These are phyloP conservation scores for Hemibagrus guttatus DNA, from an alignment of 2,797 vertebrate genomes.

Conservation along the genomic window DNA sequence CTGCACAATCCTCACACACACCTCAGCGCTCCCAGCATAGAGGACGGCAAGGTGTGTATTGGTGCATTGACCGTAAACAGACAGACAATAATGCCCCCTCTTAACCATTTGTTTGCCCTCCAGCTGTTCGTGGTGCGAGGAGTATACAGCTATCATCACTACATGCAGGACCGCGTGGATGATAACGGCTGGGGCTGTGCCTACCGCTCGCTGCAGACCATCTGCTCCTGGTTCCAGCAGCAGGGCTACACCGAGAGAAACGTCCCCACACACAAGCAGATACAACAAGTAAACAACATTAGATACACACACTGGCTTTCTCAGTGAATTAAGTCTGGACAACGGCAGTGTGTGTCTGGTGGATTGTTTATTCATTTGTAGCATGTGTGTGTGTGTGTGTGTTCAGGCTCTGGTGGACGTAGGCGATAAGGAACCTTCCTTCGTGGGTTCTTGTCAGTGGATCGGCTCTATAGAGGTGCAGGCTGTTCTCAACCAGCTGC, in stretches of 20 bases:
- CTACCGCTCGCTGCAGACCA: slow-evolving; percentile 93
- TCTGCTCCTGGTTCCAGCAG: slow-evolving; percentile 96
- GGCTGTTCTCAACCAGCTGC: slow-evolving; percentile 85
- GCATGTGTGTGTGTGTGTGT: slow-evolving; percentile 15
- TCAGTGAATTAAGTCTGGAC: not conserved
- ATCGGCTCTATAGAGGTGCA: slow-evolving; percentile 96
- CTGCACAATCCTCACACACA: slow-evolving; percentile 86
- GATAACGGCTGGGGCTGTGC: slow-evolving; percentile 98
- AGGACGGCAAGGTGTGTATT: slow-evolving; percentile 79
- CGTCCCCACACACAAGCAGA: slow-evolving; percentile 89
- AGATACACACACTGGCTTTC: slow-evolving; percentile 70
- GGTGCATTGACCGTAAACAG: not conserved
- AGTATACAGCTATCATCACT: slow-evolving; percentile 91
- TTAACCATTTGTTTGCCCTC: not conserved
- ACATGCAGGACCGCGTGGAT: slow-evolving; percentile 90
- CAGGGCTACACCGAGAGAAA: slow-evolving; percentile 83
- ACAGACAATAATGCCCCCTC: not conserved
- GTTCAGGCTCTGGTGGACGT: slow-evolving; percentile 87
- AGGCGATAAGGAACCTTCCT: slow-evolving; percentile 86
- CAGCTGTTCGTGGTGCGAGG: slow-evolving; percentile 86
- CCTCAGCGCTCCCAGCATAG: slow-evolving; percentile 80
- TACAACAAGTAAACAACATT: slow-evolving; percentile 87
- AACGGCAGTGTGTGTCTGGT: not conserved
- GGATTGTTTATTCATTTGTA: not conserved
- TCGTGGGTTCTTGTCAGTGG: slow-evolving; percentile 92